Percentiles rank a stretch among this genome's conserved stretches.
phyloP scores from a whole-genome alignment of 37 sponge, comb jelly and placozoan genomes.

The Lycopodina hypogea region DNA sequence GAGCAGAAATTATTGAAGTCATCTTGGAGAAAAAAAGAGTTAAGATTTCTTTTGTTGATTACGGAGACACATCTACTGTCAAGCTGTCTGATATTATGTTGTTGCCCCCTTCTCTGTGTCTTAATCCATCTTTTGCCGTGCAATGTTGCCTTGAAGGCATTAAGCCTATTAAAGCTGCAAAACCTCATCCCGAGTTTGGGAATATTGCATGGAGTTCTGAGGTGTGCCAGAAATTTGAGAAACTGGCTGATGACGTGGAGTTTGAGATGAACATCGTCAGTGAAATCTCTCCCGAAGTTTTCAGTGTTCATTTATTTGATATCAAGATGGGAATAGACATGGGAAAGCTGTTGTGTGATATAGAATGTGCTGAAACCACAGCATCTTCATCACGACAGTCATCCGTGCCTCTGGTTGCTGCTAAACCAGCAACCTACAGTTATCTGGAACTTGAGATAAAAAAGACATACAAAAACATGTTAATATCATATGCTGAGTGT shows the following conservation, averaged over 20 bases:
- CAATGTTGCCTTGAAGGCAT: slow-evolving; percentile 56
- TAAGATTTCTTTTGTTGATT: slow-evolving; percentile 69
- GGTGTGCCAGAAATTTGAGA: slow-evolving; percentile 13
- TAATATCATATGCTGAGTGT: slow-evolving; percentile 43
- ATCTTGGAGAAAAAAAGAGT: slow-evolving; percentile 8
- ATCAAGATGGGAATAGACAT: neutral
- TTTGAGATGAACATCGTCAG: slow-evolving; percentile 9
- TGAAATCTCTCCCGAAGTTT: slow-evolving; percentile 20
- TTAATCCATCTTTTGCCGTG: slow-evolving; percentile 38
- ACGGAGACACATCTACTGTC: slow-evolving; percentile 56
- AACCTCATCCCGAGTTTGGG: slow-evolving; percentile 17
- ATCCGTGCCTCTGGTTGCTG: neutral
- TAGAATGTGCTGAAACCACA: neutral
- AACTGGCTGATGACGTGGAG: neutral
- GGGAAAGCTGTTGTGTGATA: neutral
- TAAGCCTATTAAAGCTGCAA: slow-evolving; percentile 7
- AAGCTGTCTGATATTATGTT: neutral
- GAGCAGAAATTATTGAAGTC: slow-evolving; percentile 31
- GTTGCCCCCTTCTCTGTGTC: slow-evolving; percentile 17
- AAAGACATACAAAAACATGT: slow-evolving; percentile 25
- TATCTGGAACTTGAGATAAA: slow-evolving; percentile 25
- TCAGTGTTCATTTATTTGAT: slow-evolving; percentile 11
- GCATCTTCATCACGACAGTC: neutral
- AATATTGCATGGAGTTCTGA: slow-evolving; percentile 17
- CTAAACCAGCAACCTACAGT: neutral